Base-by-base conservation (phyloP, 2,888 invertebrate species). In the Torymus texanus region DNA sequence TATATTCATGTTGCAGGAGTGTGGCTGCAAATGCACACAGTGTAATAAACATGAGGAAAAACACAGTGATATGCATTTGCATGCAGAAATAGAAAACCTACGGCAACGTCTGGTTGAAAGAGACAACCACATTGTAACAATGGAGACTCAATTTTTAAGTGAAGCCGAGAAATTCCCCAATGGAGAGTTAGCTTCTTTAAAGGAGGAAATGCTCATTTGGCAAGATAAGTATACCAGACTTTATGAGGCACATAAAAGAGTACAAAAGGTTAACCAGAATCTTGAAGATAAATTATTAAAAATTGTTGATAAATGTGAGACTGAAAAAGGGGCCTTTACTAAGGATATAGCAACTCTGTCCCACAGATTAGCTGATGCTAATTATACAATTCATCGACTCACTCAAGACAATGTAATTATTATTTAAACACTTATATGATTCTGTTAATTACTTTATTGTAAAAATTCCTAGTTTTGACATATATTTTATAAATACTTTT, bases 181-280 rank as follows among this genome's bases (percentile, higher is more conserved):
- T 74, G 94, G 95, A 67, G 94, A 95, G 86, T 92, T 95, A 87
- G 94, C 94, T 50, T 94, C 95, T 79, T 92, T 97, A 76, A 94
- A 95, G 86, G 97, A 97, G 84, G 97, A 97, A 90, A 91, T 97
- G 75, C 91, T 94, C 72, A 95, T 96, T 84, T 97, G 97, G 95
- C 94, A 97, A 89, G 98, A 98, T 88, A 97, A 98, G 92, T 97
- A 97, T 89, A 91, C 83, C 88, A 96, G 98, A 86, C 92, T 98
- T 84, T 95, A 96, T 91, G 98, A 98, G 88, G 97, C 97, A 75
- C 97, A 98, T 88, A 96, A 97, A 89, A 94, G 97, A 87, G 95
- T 98, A 79, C 98, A 98, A 91, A 97, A 96, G 91, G 94, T 98
- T 61, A 98, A 98, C 91, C 97, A 98, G 92, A 96, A 95, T 85